Evolutionary conservation across 2,888 invertebrate genomes (phyloP), one percentile per base, ranked within the genome.

Genomic region (Auanema freiburgensis): DNA sequence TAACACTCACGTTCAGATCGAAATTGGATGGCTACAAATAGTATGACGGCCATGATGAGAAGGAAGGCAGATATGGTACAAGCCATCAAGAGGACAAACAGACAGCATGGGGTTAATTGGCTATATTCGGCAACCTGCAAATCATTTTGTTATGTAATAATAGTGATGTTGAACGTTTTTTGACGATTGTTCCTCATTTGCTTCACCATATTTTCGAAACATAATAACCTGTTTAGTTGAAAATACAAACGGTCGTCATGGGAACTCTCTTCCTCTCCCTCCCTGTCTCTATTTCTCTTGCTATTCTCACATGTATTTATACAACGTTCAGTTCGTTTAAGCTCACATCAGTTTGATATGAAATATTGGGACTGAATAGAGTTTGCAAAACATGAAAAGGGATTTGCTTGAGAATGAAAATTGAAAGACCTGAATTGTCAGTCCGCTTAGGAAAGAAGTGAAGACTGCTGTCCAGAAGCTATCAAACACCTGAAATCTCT

Each of bases 401-500:
- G 46, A 1, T 1, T 46, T 46, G 16, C 46, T 16, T 8, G 11
- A 21, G 16, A 46, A 46, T 8, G 5, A 16, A 46, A 46, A 18
- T 23, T 5, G 43, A 43, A 46, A 46, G 12, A 72, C 74, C 65
- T 78, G 79, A 23, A 80, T 69, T 8, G 80, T 78, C 52, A 80
- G 56, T 0, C 78, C 67, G n/a, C 72, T 70, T 46, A 76, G 57
- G 52, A 73, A 69, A 0, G 79, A 77, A 23, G 73, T 68, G 63
- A 77, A 74, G n/a, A 77, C 54, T 41, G 74, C 69, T 10, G 66
- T 65, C 77, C 78, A 79, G 63, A 75, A 76, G 57, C 72, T 70
- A 33, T 77, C 71, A 56, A 64, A 54, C n/a, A 72, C 66, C 69
- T 72, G 46, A 23, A 60, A 57, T 24, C 46, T n/a, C n/a, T n/a